Evolutionary conservation across 2,888 invertebrate genomes (phyloP), one percentile per base, ranked within the genome.

Genomic region (Kuschelorhynchus macadamiae): DNA sequence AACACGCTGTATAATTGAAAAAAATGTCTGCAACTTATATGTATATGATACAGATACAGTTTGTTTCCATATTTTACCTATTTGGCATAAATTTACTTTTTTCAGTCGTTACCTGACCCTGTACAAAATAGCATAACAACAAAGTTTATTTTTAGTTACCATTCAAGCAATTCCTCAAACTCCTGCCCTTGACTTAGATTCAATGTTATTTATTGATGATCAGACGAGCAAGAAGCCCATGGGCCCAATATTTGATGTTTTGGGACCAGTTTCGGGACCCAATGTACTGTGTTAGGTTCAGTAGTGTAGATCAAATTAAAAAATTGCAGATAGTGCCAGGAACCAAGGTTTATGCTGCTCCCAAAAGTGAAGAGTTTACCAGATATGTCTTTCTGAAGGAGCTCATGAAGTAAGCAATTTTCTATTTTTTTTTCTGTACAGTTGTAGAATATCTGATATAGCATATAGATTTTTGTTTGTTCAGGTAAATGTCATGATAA

Each of bases 161-260:
- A 90, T 96, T 18, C 88, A 90, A 73, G 89, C 92, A 8, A 84
- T 89, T 53, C 89, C 91, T 9, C 89, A 89, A 62, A 89, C 90
- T 14, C 92, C 94, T 47, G 90, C 95, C 0, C 88, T 97, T 59
- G 92, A 97, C 85, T 83, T 96, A 72, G 97, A 96, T 71, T 93
- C 94, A 0, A 88, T 97, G 11, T 84, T 98, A 57, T 98, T 98
- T 81, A 80, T 95, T 66, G 56, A 64, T 17, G 72, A 75, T 42
- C 64, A 72, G 12, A 92, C 95, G 11, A 93, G 94, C 2, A 88
- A 91, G 69, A 88, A 88, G 74, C 87, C 92, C 8, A 83, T 95
- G 2, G 94, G 94, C 5, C 89, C 90, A 81, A 90, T 97, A 50
- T 96, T 94, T 82, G 98, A 98, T 85, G 95, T 97, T 0, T 91